Evolutionary conservation across 2,888 invertebrate genomes (phyloP).

Genomic region (Scelioninae gen. 1): DNA sequence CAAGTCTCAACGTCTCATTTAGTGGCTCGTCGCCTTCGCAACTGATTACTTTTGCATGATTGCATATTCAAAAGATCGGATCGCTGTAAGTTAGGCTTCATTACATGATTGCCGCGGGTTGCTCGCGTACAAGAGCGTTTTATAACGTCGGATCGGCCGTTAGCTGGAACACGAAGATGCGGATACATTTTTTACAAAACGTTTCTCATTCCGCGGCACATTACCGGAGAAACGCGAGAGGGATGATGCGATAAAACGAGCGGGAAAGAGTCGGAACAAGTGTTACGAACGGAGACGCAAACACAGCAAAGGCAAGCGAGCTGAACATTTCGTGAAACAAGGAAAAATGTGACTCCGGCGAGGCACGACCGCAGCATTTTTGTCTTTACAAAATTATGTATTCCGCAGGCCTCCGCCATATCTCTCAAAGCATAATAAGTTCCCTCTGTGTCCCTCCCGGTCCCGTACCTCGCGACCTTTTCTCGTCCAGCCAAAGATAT

Average conservation of each 20-base stretch:
- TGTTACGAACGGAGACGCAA: conserved; percentile 68
- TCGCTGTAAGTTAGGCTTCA: conserved; percentile 68
- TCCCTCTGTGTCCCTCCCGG: conserved; percentile 79
- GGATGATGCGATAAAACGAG: conserved; percentile 77
- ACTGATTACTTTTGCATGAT: conserved; percentile 68
- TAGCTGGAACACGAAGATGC: conserved; percentile 78
- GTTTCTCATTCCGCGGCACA: conserved; percentile 83
- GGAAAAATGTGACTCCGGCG: conserved; percentile 83
- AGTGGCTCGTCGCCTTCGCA: conserved; percentile 61
- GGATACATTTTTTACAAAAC: conserved; percentile 82
- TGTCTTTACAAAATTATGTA: conserved; percentile 85
- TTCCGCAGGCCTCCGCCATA: conserved; percentile 84
- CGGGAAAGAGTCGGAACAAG: conserved; percentile 70
- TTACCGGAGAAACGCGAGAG: conserved; percentile 79
- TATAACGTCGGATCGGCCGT: conserved; percentile 68
- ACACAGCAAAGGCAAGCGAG: conserved; percentile 75
- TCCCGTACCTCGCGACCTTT: conserved; percentile 69
- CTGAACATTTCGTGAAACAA: conserved; percentile 83
- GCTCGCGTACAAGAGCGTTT: conserved; percentile 60
- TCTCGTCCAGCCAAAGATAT: conserved; percentile 69
- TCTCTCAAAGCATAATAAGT: conserved; percentile 85
- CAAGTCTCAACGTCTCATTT: conserved; percentile 53
- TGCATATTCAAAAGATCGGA: conserved; percentile 71
- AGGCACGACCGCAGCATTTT: conserved; percentile 84
- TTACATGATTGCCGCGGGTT: conserved; percentile 69